Percentiles rank a stretch among this genome's conserved stretches.
Conservation (phyloP, 2,113 vertebrate genomes). For the Oryzias celebensis region DNA sequence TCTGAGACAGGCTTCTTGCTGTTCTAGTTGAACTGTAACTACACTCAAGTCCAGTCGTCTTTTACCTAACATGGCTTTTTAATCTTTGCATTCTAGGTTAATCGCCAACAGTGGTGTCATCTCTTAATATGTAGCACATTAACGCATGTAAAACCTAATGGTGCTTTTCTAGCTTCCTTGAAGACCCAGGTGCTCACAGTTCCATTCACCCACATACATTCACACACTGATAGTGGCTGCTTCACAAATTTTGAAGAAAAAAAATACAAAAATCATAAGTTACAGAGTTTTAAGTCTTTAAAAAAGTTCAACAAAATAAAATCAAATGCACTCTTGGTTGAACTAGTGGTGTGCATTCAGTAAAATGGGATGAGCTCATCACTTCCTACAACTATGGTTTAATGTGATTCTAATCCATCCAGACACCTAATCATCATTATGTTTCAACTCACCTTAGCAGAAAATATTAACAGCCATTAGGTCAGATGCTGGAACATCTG, state of each 20-base stretch:
- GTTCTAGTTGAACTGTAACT: background rate
- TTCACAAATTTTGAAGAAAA: background rate
- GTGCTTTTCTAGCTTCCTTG: too few relatives aligned
- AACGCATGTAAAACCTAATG: too few relatives aligned
- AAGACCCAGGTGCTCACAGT: too few relatives aligned
- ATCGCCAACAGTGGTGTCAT: background rate
- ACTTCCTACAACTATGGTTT: background rate
- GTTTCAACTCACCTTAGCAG: constrained; percentile 21
- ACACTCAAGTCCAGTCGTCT: constrained; percentile 3
- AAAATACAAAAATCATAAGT: too few relatives aligned
- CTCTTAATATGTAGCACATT: background rate
- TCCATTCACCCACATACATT: too few relatives aligned
- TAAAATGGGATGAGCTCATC: too few relatives aligned
- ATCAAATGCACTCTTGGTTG: too few relatives aligned
- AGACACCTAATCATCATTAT: constrained; percentile 11
- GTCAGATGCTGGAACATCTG: constrained; percentile 36
- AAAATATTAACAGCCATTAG: constrained; percentile 4
- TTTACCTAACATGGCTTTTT: constrained; percentile 1
- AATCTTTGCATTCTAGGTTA: constrained; percentile 5
- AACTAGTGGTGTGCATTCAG: too few relatives aligned
- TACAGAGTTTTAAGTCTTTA: too few relatives aligned
- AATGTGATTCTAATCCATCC: constrained; percentile 8
- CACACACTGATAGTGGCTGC: background rate
- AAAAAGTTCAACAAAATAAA: too few relatives aligned
- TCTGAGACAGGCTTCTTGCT: background rate